Base-by-base conservation (phyloP, 2,113 vertebrate species). In the Neogobius melanostomus region DNA sequence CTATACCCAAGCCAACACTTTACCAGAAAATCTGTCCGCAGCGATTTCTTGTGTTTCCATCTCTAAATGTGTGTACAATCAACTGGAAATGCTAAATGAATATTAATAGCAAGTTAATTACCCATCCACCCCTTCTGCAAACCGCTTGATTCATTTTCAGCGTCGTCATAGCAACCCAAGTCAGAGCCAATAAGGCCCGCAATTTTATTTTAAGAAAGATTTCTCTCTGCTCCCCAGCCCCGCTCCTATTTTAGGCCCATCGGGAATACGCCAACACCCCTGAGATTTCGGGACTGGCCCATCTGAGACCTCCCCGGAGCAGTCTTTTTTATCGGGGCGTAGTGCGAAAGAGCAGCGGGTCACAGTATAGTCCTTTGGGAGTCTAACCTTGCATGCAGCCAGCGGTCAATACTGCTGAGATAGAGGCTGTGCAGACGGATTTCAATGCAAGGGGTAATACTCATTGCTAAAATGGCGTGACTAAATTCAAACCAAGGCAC, bases 31-130 rank as follows among this genome's bases (percentile, higher is more conserved):
- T 9, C 16, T 53, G 16, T 5, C 7, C 12, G 50, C 14, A 28
- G 17, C 56, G 44, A n/a, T 45, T 42, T 44, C 14, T 11, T 61
- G 12, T 44, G 42, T 16, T 61, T 45, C 10, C 14, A n/a, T 15
- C 59, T 45, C 42, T 61, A n/a, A 61, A 45, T 61, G 59, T n/a
- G 12, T 61, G 42, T 45, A 61, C 42, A 16, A 44, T 61, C 59
- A 61, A 61, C 42, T 45, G 59, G 59, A 61, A 61, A 61, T 59
- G 14, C 28, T 59, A 59, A 59, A 59, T 61, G 36, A 61, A 61
- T 61, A 43, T 61, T 61, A 45, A 61, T 45, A n/a, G 36, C 12
- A 45, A 61, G 59, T 44, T 61, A 61, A 61, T 61, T 16, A 45
- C 42, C 59, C 59, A 45, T 61, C 36, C 59, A 44, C 36, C 8